Conservation (phyloP, 2,797 vertebrate species). For the Agapornis canus region DNA sequence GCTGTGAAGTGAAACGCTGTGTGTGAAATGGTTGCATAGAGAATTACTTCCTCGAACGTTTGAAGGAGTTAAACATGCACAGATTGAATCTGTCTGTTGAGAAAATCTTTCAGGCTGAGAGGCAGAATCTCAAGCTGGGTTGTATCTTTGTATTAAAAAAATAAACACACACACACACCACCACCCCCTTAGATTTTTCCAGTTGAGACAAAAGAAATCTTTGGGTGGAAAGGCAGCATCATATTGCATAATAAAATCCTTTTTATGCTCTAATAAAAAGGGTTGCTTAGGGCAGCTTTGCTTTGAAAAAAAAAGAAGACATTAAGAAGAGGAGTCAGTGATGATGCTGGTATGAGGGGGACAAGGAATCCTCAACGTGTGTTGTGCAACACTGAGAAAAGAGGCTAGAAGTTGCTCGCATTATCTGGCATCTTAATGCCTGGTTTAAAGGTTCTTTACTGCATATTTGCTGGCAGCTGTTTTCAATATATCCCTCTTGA, state of each 20-base stretch:
- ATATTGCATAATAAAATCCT: constrained; percentile 62
- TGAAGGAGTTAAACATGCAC: constrained; percentile 24
- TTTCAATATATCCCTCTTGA: constrained; percentile 64
- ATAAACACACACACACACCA: not conserved
- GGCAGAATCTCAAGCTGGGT: constrained; percentile 48
- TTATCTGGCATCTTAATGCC: constrained; percentile 59
- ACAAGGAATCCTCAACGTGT: not conserved
- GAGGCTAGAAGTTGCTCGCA: constrained; percentile 13
- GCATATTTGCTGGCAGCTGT: constrained; percentile 66
- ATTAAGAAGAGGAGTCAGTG: not conserved
- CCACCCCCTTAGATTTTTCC: constrained; percentile 38
- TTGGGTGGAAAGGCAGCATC: constrained; percentile 56
- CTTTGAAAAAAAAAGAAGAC: not conserved
- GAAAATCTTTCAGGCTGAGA: constrained; percentile 31
- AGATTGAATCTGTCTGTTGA: constrained; percentile 40
- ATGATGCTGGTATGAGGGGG: not conserved
- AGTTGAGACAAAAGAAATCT: constrained; percentile 59
- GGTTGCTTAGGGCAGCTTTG: constrained; percentile 45
- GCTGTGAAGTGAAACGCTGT: not conserved
- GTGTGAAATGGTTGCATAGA: not conserved
- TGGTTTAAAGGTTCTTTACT: constrained; percentile 61
- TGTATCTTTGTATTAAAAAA: constrained; percentile 66
- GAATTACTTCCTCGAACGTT: not conserved
- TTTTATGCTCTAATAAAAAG: constrained; percentile 55
- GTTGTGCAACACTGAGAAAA: constrained; percentile 24